Percentiles rank a stretch among this genome's conserved stretches.
These are phyloP conservation scores for Odontocerum albicorne DNA, from an alignment of 2,888 invertebrate genomes.

Conservation along the genomic window DNA sequence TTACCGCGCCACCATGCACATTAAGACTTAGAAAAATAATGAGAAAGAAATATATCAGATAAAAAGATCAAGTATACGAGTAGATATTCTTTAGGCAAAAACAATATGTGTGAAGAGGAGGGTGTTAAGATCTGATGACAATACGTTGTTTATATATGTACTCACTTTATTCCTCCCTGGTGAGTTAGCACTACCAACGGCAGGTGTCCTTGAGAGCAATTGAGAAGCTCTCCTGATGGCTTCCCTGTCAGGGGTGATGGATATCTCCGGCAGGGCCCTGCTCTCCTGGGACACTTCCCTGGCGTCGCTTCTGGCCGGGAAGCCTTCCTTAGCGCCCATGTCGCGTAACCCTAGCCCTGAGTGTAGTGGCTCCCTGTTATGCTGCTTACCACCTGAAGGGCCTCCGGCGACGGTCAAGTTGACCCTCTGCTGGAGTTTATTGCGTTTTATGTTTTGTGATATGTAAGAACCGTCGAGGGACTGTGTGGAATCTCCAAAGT, in stretches of 20 bases:
- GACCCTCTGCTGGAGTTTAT: conserved; percentile 11
- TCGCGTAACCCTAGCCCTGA: background rate
- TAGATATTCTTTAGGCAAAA: no score
- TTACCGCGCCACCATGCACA: no score
- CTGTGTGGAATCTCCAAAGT: conserved; percentile 27
- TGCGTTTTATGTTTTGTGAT: conserved; percentile 23
- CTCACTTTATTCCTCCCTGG: conserved; percentile 3
- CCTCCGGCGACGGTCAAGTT: background rate
- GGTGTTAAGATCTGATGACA: no score
- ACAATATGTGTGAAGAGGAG: no score
- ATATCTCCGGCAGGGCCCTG: background rate
- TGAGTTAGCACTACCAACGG: no score
- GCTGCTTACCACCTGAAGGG: conserved; percentile 19
- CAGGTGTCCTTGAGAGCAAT: no score
- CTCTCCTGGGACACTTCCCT: conserved; percentile 9
- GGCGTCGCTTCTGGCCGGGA: no score
- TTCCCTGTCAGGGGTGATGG: background rate
- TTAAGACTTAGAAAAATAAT: no score
- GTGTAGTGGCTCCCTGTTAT: conserved; percentile 22
- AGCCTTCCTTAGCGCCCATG: no score
- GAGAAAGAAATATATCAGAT: no score
- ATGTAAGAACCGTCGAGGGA: conserved; percentile 25
- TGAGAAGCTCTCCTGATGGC: background rate
- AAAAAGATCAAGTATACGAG: no score
- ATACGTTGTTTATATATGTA: no score